Base-by-base conservation (phyloP, 1,140 invertebrate species). In the Ylistrum balloti region DNA sequence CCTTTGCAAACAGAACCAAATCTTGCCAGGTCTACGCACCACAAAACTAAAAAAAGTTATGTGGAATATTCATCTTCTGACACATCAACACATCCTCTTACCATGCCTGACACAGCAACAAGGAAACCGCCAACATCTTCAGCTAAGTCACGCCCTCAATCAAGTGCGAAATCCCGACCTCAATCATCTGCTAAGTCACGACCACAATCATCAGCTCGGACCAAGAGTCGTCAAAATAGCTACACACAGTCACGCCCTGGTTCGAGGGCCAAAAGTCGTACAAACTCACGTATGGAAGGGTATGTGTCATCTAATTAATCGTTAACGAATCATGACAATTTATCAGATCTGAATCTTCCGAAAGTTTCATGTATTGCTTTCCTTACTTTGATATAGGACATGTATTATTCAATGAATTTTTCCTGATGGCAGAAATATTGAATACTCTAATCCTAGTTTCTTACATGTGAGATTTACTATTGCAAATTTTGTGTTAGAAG, bases 261-360 rank as follows among this genome's bases (percentile, higher is more conserved):
- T 33, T 94, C 94, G 15, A 92, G 93, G 86, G 91, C 92, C 17
- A 45, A 91, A 32, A 93, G 92, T 88, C 90, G 93, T 33, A 91
- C 93, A n/a, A 35, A 35, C n/a, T 94, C 94, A 15, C 90, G 92
- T 33, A 91, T 93, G 35, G 89, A 91, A 90, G 91, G 91, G 93
- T 94, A 90, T 88, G 89, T 45, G 32, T 45, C 41, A 45, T 45
- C 9, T 17, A 13, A 45, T 45, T 45, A 1, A 45, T 38, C 35
- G 13, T 38, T 38, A 5, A 38, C 35, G 35, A 7, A 38, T 38
- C 5, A 38, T 38, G n/a, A 38, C 35, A 38, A 7, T 38, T 38
- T 38, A 38, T 38, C 35, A 38, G 35, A 38, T 38, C 35, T 38
- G 5, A 5, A 38, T 7, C 5, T 38, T 38, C 35, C n/a, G n/a